Evolutionary conservation across 35 echinoderm and acorn worm genomes (phyloP).

Genomic region (Hemicentrotus pulcherrimus): DNA sequence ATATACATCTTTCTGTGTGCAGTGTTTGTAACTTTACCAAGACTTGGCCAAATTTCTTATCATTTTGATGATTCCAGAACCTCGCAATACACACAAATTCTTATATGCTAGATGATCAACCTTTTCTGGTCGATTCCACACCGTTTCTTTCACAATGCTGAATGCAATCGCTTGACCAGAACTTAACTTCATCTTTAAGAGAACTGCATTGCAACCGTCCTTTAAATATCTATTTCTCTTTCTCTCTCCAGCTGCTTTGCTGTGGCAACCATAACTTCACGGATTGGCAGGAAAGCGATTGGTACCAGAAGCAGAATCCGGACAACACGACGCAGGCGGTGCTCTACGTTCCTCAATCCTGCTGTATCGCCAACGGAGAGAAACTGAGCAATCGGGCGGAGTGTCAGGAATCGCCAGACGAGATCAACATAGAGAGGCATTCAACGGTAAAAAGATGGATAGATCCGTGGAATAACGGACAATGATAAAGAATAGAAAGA

Average conservation of each 20-base stretch:
- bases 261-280: conserved; percentile 69
- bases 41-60: no score
- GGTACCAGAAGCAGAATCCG: conserved; percentile 49
- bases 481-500: no score
- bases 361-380: conserved; percentile 28
- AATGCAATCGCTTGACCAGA: no score
- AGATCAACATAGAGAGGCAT: background rate
- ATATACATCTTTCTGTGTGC: no score
- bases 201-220: background rate
- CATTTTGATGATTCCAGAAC: no score
- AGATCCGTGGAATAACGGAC: no score
- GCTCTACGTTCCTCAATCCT: conserved; percentile 37
- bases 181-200: no score
- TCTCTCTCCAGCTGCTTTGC: conserved; percentile 60
- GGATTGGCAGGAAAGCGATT: conserved; percentile 55
- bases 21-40: no score
- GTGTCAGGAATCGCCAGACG: background rate
- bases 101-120: no score
- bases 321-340: background rate
- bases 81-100: no score
- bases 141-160: no score
- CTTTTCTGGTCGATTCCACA: no score
- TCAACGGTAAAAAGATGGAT: background rate
- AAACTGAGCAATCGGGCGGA: background rate
- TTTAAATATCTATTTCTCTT: background rate